Evolutionary conservation across 2,888 invertebrate species (phyloP).

Genomic region (Leptothorax acervorum): DNA sequence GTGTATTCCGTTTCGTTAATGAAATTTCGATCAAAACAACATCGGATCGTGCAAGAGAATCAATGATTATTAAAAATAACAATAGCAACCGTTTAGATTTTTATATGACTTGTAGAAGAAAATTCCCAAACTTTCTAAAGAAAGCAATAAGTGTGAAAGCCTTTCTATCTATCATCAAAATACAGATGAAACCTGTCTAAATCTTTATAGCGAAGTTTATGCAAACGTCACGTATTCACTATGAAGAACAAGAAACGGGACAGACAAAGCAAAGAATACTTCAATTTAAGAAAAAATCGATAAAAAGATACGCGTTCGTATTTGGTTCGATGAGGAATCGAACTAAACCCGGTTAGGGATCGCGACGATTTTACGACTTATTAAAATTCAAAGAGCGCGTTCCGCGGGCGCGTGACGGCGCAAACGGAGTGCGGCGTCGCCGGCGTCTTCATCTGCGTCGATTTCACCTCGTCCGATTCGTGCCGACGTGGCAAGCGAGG

Average conservation of each 20-base stretch:
- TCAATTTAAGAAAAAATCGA: not conserved
- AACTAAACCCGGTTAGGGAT: slow-evolving; percentile 1
- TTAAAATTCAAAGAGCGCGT: slow-evolving; percentile 37
- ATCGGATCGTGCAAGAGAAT: not conserved
- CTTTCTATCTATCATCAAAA: not conserved
- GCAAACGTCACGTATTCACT: not conserved
- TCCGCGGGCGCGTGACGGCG: slow-evolving; percentile 19
- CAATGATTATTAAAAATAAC: not conserved
- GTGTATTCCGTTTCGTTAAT: slow-evolving; percentile 11
- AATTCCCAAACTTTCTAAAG: not conserved
- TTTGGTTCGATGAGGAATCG: slow-evolving; percentile 9
- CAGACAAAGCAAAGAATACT: not conserved
- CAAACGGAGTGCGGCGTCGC: not conserved
- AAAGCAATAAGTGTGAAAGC: not conserved
- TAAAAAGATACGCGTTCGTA: slow-evolving; percentile 5
- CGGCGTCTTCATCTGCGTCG: slow-evolving; percentile 11
- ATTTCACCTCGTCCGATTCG: slow-evolving; percentile 13
- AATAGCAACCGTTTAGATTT: not conserved
- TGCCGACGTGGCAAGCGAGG: slow-evolving; percentile 22
- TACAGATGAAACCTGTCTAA: not conserved
- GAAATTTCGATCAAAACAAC: slow-evolving; percentile 2
- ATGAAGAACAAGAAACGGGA: not conserved
- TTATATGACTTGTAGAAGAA: not conserved
- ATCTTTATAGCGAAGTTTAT: slow-evolving; percentile 10
- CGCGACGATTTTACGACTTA: slow-evolving; percentile 31